Percentiles rank a stretch among this genome's conserved stretches.
phyloP scores from a whole-genome alignment of 2,888 invertebrate genomes.

The Eumacrocentrus americanus region DNA sequence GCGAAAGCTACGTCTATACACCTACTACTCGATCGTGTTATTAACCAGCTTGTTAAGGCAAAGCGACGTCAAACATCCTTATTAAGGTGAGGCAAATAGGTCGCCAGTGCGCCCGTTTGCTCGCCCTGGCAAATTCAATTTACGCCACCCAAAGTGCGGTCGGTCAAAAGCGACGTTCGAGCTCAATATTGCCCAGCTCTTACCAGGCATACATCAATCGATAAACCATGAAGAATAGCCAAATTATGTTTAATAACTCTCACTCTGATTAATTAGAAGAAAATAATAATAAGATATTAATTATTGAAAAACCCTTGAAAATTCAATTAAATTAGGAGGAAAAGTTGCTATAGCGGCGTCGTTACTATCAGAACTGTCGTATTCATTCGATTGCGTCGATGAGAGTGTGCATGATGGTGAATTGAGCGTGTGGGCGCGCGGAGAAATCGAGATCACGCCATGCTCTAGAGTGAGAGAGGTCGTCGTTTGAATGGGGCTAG shows the following conservation, averaged over 20 bases:
- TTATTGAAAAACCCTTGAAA: no score
- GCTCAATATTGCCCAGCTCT: conserved; percentile 39
- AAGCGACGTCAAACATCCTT: conserved; percentile 53
- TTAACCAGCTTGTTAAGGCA: conserved; percentile 56
- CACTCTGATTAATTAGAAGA: no score
- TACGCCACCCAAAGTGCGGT: conserved; percentile 47
- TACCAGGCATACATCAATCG: conserved; percentile 13
- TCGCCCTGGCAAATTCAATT: conserved; percentile 48
- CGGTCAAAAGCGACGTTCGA: conserved; percentile 44
- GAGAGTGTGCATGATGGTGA: conserved; percentile 8
- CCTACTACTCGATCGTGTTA: conserved; percentile 42
- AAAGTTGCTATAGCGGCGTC: conserved; percentile 1
- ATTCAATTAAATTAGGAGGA: no score
- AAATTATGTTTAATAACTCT: not conserved
- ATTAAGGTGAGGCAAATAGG: conserved; percentile 53
- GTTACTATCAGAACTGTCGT: conserved; percentile 10
- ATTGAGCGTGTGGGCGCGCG: conserved; percentile 32
- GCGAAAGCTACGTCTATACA: conserved; percentile 37
- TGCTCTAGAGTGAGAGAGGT: conserved; percentile 30
- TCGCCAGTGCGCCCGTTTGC: conserved; percentile 39
- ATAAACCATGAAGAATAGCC: not conserved
- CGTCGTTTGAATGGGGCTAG: conserved; percentile 59
- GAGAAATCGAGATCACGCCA: conserved; percentile 41
- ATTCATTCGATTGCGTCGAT: conserved; percentile 8
- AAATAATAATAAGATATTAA: no score